phyloP scores from a whole-genome alignment of 2,888 invertebrate species.

The Anorthoa munda region DNA sequence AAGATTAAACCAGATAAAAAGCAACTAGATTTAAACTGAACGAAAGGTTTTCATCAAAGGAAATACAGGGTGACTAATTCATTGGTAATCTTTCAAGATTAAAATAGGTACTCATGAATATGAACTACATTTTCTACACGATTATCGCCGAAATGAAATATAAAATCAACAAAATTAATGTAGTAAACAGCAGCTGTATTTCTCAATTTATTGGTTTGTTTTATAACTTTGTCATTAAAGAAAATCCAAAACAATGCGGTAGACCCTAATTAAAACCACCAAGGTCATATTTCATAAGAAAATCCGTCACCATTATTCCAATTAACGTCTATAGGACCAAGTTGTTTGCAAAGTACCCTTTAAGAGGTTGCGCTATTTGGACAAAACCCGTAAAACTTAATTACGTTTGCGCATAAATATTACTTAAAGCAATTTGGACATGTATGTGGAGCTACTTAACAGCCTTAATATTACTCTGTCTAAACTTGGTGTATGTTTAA shows the following conservation, averaged over 20 bases:
- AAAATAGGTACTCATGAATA: no score
- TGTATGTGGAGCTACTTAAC: constrained; percentile 64
- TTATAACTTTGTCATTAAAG: background rate
- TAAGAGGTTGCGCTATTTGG: constrained; percentile 65
- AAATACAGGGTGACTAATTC: no score
- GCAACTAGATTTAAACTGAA: no score
- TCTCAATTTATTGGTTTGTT: no score
- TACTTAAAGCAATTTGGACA: constrained; percentile 67
- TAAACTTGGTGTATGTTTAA: constrained; percentile 71
- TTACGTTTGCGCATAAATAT: constrained; percentile 69
- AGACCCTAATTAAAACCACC: constrained; percentile 11
- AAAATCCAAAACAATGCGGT: constrained; percentile 6
- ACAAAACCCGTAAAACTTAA: constrained; percentile 67
- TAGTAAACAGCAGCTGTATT: no score
- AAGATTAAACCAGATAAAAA: no score
- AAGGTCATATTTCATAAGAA: constrained; percentile 47
- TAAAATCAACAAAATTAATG: no score
- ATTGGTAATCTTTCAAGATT: no score
- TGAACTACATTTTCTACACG: no score
- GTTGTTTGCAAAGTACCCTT: constrained; percentile 61
- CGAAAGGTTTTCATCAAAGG: no score
- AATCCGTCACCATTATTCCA: constrained; percentile 55
- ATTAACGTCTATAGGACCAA: constrained; percentile 46
- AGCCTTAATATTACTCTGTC: constrained; percentile 54
- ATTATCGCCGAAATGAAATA: no score